A percentile compares a stretch with the other conserved stretches of the same genome.
phyloP scores from a whole-genome alignment of 1,140 invertebrate species.

The Acarapis woodi region DNA sequence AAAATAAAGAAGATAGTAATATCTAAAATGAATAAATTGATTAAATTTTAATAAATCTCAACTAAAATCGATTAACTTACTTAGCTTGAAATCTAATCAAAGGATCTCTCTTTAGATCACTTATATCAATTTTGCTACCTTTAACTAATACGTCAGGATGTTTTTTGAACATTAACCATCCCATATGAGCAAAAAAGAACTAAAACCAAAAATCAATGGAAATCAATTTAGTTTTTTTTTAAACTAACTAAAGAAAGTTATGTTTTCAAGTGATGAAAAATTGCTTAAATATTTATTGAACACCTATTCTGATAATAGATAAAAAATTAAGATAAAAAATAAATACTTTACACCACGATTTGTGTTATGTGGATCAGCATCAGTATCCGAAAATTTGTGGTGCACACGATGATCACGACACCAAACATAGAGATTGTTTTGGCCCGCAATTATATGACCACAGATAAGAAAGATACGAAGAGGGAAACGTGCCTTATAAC shows the following conservation, averaged over 20 bases:
- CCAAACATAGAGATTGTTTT: constrained; percentile 11
- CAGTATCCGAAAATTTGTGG: constrained; percentile 13
- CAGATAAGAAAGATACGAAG: constrained; percentile 19
- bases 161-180: constrained; percentile 41
- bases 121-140: constrained; percentile 51
- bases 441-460: neutral
- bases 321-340: no score
- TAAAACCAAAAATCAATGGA: no score
- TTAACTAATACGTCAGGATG: constrained; percentile 48
- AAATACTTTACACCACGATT: no score
- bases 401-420: constrained; percentile 12
- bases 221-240: no score
- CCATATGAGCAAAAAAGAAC: constrained; percentile 47
- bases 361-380: constrained; percentile 14
- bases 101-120: constrained; percentile 49
- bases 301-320: no score
- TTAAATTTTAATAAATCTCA: neutral
- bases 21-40: no score
- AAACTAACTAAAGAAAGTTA: no score
- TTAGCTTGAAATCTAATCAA: constrained; percentile 49
- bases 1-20: no score
- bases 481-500: constrained; percentile 24
- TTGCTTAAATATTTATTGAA: no score
- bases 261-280: no score
- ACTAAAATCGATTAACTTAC: constrained; percentile 5